phyloP scores from a whole-genome alignment of 2,113 vertebrate genomes.

The Epinephelus moara region DNA sequence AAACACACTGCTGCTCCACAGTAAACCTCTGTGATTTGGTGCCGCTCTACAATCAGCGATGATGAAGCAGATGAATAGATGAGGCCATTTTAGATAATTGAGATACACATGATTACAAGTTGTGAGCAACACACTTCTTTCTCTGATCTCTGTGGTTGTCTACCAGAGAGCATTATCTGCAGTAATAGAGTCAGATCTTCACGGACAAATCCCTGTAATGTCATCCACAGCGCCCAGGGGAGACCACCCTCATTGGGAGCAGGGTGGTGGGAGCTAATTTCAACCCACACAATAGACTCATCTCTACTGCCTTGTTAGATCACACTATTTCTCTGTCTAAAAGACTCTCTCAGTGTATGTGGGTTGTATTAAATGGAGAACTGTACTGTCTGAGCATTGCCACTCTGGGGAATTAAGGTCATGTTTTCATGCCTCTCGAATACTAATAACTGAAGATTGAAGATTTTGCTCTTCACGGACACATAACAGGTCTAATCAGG shows the following conservation, averaged over 20 bases:
- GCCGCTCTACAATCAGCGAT: slow-evolving; percentile 22
- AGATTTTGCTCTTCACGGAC: slow-evolving; percentile 49
- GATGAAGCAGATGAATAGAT: slow-evolving; percentile 55
- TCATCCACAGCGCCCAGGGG: slow-evolving; percentile 76
- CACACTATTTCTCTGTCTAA: slow-evolving; percentile 56
- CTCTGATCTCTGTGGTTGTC: slow-evolving; percentile 75
- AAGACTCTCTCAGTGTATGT: slow-evolving; percentile 4
- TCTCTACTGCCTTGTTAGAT: slow-evolving; percentile 71
- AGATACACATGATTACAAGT: slow-evolving; percentile 73
- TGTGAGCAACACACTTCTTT: slow-evolving; percentile 58
- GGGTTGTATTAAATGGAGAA: slow-evolving; percentile 55
- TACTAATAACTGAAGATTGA: slow-evolving; percentile 64
- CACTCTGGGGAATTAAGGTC: slow-evolving; percentile 73
- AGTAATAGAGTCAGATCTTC: slow-evolving; percentile 80
- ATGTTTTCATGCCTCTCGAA: slow-evolving; percentile 72
- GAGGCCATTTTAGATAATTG: slow-evolving; percentile 65
- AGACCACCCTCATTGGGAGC: slow-evolving; percentile 83
- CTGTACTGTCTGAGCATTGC: slow-evolving; percentile 56
- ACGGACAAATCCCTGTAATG: slow-evolving; percentile 80
- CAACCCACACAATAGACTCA: slow-evolving; percentile 81
- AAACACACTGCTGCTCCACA: slow-evolving; percentile 6
- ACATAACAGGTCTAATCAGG: slow-evolving; percentile 49
- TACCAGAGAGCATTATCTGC: slow-evolving; percentile 77
- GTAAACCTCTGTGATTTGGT: neutral
- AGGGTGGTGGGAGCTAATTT: slow-evolving; percentile 81